Conservation (phyloP, 2,797 vertebrate genomes). For the Danio choprae region DNA sequence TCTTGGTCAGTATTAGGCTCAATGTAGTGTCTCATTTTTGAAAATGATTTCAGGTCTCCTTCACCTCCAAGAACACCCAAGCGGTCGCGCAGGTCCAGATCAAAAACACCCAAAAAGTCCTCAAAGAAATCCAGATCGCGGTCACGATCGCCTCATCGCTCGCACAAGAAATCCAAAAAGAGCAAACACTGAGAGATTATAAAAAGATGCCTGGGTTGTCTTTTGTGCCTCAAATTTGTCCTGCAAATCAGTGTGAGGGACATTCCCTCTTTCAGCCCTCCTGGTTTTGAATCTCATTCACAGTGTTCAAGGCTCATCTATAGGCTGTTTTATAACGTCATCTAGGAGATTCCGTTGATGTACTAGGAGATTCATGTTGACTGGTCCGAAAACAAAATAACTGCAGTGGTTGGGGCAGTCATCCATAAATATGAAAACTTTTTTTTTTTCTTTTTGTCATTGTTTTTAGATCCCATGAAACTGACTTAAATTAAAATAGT, state of each 20-base stretch:
- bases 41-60: slow-evolving; percentile 82
- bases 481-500: slow-evolving; percentile 56
- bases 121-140: slow-evolving; percentile 97
- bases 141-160: slow-evolving; percentile 96
- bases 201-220: background rate
- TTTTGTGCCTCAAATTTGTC: slow-evolving; percentile 51
- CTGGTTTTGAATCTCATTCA: slow-evolving; percentile 31
- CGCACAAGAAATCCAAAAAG: slow-evolving; percentile 99
- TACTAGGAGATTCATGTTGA: too few relatives aligned
- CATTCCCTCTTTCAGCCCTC: background rate
- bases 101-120: slow-evolving; percentile 94
- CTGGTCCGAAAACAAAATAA: slow-evolving; percentile 27
- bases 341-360: slow-evolving; percentile 38
- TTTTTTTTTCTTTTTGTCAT: slow-evolving; percentile 10
- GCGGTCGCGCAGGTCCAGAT: slow-evolving; percentile 91
- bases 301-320: slow-evolving; percentile 32
- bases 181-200: slow-evolving; percentile 93
- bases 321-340: slow-evolving; percentile 47
- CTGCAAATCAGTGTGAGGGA: slow-evolving; percentile 42
- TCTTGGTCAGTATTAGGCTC: background rate
- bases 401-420: background rate
- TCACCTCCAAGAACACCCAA: slow-evolving; percentile 96
- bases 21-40: background rate
- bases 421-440: slow-evolving; percentile 20
- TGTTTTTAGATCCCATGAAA: slow-evolving; percentile 62